phyloP scores from a whole-genome alignment of 1,140 invertebrate species.

The Diachasmimorpha longicaudata region DNA sequence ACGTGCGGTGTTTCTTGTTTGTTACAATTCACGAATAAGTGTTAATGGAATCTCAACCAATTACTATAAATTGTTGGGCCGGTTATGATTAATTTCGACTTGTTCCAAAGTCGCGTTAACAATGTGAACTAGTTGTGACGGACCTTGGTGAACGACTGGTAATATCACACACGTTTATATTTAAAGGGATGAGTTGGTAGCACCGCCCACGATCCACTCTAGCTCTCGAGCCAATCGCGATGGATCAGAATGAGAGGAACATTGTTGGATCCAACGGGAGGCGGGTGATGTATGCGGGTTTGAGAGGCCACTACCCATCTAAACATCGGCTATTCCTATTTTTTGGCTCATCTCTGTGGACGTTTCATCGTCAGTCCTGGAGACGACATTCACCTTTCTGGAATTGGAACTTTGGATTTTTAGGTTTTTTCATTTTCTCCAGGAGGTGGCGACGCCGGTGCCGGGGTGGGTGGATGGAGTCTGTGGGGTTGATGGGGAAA shows the following conservation, averaged over 20 bases:
- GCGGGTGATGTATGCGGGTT: too few species aligned
- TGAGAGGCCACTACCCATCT: too few species aligned
- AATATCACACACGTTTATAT: conserved; percentile 60
- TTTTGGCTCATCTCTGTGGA: too few species aligned
- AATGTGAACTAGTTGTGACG: conserved; percentile 52
- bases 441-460: too few species aligned
- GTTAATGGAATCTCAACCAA: conserved; percentile 60
- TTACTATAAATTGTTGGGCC: conserved; percentile 60
- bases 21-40: conserved; percentile 34
- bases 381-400: too few species aligned
- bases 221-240: conserved; percentile 42
- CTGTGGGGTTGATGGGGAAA: neutral
- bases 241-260: neutral
- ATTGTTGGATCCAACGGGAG: neutral
- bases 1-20: conserved; percentile 19
- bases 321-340: too few species aligned
- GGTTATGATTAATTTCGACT: conserved; percentile 64
- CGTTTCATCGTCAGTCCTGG: too few species aligned
- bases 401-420: too few species aligned
- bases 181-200: conserved; percentile 47
- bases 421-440: too few species aligned
- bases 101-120: conserved; percentile 59
- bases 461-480: too few species aligned
- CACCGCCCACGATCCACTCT: conserved; percentile 44
- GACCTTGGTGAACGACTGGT: conserved; percentile 49